Evolutionary conservation across 92 coral and sea anemone genomes (phyloP).

Genomic region (Parazoanthus darwini): DNA sequence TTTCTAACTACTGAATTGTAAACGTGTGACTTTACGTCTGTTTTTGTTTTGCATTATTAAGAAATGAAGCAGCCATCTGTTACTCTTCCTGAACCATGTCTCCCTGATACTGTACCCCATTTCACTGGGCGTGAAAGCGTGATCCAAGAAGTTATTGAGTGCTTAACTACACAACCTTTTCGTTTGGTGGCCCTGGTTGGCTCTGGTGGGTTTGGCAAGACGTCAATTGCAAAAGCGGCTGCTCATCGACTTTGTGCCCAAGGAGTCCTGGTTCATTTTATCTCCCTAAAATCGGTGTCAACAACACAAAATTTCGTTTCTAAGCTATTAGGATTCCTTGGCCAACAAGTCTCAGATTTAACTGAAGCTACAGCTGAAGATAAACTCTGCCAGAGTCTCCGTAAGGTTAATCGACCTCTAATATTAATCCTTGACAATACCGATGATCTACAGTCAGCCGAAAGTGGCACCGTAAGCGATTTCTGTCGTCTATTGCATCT

Average conservation of each 20-base stretch:
- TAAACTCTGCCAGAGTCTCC: not conserved
- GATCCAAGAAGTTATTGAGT: not conserved
- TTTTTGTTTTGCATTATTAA: not conserved
- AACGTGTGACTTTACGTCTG: no score
- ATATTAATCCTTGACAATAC: conserved; percentile 9
- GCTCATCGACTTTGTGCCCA: not conserved
- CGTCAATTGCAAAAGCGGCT: not conserved
- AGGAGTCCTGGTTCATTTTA: not conserved
- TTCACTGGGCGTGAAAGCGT: conserved; percentile 1
- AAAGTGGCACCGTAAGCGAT: not conserved
- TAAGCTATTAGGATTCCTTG: not conserved
- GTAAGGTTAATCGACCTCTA: not conserved
- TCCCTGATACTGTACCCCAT: not conserved
- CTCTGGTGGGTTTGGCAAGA: conserved; percentile 11
- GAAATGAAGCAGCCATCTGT: not conserved
- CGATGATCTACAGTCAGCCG: conserved; percentile 4
- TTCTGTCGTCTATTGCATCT: not conserved
- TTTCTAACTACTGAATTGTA: no score
- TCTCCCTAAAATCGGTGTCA: not conserved
- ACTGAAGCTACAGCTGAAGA: conserved; percentile 2
- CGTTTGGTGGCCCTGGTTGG: not conserved
- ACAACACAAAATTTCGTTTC: not conserved
- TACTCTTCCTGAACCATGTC: not conserved
- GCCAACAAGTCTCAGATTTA: not conserved
- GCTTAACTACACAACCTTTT: not conserved